These are phyloP conservation scores for Azorinus chamasolen DNA, from an alignment of 2,888 invertebrate species.

Conservation along the genomic window DNA sequence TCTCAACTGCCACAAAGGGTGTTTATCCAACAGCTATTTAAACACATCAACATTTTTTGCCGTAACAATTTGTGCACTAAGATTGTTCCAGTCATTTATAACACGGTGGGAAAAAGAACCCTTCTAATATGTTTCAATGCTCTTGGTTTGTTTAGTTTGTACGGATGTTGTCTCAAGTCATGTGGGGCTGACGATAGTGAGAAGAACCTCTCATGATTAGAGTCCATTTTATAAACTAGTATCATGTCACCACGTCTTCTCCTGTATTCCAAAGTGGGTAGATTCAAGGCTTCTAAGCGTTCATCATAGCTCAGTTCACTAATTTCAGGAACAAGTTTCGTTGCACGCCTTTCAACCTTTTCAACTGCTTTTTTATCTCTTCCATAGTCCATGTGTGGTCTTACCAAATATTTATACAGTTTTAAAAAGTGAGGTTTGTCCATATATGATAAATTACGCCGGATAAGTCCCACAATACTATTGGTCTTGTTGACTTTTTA, in stretches of 20 bases:
- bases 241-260: slow-evolving; percentile 21
- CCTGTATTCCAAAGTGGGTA: slow-evolving; percentile 15
- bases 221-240: slow-evolving; percentile 23
- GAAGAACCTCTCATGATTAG: not conserved
- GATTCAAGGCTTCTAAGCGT: slow-evolving; percentile 5
- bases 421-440: slow-evolving; percentile 22
- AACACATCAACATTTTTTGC: too few relatives aligned
- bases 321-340: slow-evolving; percentile 21
- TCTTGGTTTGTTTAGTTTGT: too few relatives aligned
- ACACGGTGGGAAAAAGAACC: slow-evolving; percentile 7
- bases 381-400: slow-evolving; percentile 30
- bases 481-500: slow-evolving; percentile 27
- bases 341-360: slow-evolving; percentile 12
- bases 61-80: not conserved
- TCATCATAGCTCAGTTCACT: slow-evolving; percentile 15
- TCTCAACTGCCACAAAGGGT: too few relatives aligned
- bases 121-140: not conserved
- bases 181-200: not conserved
- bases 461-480: slow-evolving; percentile 23
- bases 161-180: slow-evolving; percentile 1
- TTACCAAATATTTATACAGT: slow-evolving; percentile 21
- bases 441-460: slow-evolving; percentile 29
- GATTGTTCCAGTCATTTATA: slow-evolving; percentile 2
- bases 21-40: too few relatives aligned
- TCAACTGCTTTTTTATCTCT: slow-evolving; percentile 18